phyloP scores from a whole-genome alignment of 2,888 invertebrate genomes.

The Eupeodes luniger region DNA sequence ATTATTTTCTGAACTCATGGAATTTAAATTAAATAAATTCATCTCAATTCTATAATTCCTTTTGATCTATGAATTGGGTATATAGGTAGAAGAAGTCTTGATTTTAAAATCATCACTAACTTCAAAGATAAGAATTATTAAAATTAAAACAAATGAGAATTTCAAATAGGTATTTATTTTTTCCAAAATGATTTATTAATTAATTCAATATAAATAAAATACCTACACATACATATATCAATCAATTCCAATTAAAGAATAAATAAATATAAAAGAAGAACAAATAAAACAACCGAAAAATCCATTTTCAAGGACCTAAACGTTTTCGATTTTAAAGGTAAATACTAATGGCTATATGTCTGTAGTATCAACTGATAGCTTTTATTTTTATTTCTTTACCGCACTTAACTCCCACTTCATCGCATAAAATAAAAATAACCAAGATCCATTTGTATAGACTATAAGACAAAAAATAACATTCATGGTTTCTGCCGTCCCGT shows the following conservation, averaged over 20 bases:
- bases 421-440: constrained; percentile 22
- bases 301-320: neutral
- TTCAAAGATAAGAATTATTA: neutral
- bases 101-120: neutral
- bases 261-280: no score
- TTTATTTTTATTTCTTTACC: constrained; percentile 17
- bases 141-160: neutral
- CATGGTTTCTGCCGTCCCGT: neutral
- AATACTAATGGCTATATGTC: neutral
- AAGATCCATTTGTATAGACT: constrained; percentile 17
- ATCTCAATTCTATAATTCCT: neutral
- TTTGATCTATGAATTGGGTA: neutral
- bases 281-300: no score
- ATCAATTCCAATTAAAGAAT: no score
- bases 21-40: neutral
- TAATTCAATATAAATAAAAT: no score
- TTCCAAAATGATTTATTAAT: neutral
- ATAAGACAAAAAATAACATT: constrained; percentile 2
- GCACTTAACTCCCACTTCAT: constrained; percentile 28
- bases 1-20: neutral
- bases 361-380: neutral
- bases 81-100: neutral
- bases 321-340: neutral
- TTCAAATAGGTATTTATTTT: neutral
- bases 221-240: no score